Percentiles rank a stretch among this genome's conserved stretches.
phyloP scores from a whole-genome alignment of 2,888 invertebrate genomes.

The Mesopsocus fuscifrons region DNA sequence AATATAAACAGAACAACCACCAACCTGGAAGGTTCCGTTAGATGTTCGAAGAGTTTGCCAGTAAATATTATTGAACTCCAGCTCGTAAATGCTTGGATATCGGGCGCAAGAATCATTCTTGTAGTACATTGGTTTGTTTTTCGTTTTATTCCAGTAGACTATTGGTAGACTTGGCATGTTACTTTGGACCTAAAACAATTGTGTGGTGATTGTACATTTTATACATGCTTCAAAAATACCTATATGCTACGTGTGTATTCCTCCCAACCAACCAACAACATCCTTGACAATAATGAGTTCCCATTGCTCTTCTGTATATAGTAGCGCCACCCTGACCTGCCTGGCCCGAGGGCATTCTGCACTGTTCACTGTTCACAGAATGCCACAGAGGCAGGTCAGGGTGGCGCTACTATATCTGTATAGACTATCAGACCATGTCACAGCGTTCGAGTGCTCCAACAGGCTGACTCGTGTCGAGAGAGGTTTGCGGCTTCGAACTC shows the following conservation, averaged over 20 bases:
- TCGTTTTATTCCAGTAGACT: constrained; percentile 66
- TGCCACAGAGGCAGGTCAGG: no score
- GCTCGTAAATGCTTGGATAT: constrained; percentile 73
- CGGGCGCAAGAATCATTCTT: constrained; percentile 59
- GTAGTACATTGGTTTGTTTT: constrained; percentile 43
- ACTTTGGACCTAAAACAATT: constrained; percentile 46
- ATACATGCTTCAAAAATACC: neutral
- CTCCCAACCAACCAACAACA: neutral
- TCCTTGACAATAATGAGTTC: neutral
- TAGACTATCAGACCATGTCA: no score
- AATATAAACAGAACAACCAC: neutral
- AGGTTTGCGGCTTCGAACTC: no score
- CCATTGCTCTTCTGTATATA: no score
- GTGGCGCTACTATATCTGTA: no score
- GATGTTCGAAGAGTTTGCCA: constrained; percentile 72
- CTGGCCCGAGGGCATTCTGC: no score
- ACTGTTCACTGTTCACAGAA: no score
- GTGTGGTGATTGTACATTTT: constrained; percentile 13
- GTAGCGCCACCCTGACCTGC: no score
- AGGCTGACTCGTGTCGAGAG: no score
- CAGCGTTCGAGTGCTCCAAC: no score
- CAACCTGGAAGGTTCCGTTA: constrained; percentile 53
- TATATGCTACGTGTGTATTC: constrained; percentile 1
- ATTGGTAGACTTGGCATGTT: constrained; percentile 69
- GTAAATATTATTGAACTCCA: constrained; percentile 84